phyloP scores from a whole-genome alignment of 1,140 invertebrate genomes.

The Ceratina calcarata region DNA sequence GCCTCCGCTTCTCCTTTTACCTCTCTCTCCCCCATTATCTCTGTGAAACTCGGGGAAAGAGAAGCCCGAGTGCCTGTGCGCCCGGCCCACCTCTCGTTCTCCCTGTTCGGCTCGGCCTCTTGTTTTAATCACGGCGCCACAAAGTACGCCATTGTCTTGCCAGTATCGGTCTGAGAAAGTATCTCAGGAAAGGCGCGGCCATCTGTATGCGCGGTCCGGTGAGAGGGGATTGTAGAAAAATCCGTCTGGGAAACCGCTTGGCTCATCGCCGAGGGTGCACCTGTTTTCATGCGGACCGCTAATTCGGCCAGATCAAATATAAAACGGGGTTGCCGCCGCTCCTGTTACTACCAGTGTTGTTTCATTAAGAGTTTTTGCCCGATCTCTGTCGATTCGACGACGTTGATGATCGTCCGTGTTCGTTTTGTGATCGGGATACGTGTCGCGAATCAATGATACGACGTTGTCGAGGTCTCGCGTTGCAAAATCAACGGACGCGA shows the following conservation, averaged over 20 bases:
- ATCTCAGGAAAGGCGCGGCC: constrained; percentile 49
- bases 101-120: constrained; percentile 68
- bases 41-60: constrained; percentile 29
- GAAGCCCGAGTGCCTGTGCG: not conserved
- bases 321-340: constrained; percentile 18
- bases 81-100: constrained; percentile 55
- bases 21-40: constrained; percentile 60
- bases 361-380: not conserved
- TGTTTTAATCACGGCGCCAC: constrained; percentile 78
- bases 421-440: constrained; percentile 29
- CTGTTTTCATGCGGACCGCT: constrained; percentile 46
- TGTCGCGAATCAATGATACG: constrained; percentile 33
- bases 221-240: constrained; percentile 59
- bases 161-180: constrained; percentile 74
- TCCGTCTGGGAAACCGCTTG: constrained; percentile 59
- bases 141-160: constrained; percentile 78
- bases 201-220: constrained; percentile 45
- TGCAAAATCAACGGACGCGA: constrained; percentile 14
- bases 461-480: constrained; percentile 1
- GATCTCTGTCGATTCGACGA: not conserved
- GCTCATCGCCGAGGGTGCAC: constrained; percentile 55
- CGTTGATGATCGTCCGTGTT: not conserved
- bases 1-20: not conserved
- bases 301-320: constrained; percentile 47
- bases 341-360: constrained; percentile 9